Base-by-base conservation (phyloP, 2,113 vertebrate genomes). In the Nycticebus coucang region DNA sequence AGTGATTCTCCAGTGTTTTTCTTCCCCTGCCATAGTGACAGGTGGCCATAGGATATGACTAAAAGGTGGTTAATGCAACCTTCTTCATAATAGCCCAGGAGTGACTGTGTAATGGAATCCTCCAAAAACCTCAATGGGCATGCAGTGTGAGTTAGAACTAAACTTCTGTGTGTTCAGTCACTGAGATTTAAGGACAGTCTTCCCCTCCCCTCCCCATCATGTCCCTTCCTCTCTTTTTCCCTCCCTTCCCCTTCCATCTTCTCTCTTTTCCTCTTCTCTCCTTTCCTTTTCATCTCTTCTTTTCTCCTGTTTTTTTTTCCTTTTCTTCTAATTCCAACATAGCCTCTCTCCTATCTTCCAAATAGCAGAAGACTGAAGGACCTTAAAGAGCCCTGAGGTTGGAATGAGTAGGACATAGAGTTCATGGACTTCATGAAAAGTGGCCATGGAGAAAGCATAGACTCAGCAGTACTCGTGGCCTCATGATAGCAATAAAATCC, bases 201-300 rank as follows among this genome's bases (percentile, higher is more conserved):
- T 59, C 28, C 10, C 50, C 10, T 45, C 33, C 5, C 11, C 2
- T 45, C 30, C 22, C 2, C 41, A 41, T 41, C 41, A 3, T 41
- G 41, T 41, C 41, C 41, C 41, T 41, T 41, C 41, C 0, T 14
- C 60, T 18, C 19, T 12, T n/a, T 50, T 12, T 41, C 41, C 2
- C 5, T 17, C 1, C 33, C 2, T 9, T 4, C 11, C 18, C 2
- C 4, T 21, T 8, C 13, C 68, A 37, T 4, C 18, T 7, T 41
- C 0, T 14, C 60, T 18, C 19, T 12, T n/a, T 50, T 12, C 2
- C 5, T 17, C 1, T 12, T 3, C 26, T 28, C 2, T 15, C 33
- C 2, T 14, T 4, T 17, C 18, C 2, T 4, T 21, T 8, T 18
- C 68, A 37, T 4, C 18, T 7, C 4, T 21, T 9, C 28, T 17